Evolutionary conservation across 2,113 vertebrate species (phyloP).

Genomic region (Daubentonia madagascariensis): DNA sequence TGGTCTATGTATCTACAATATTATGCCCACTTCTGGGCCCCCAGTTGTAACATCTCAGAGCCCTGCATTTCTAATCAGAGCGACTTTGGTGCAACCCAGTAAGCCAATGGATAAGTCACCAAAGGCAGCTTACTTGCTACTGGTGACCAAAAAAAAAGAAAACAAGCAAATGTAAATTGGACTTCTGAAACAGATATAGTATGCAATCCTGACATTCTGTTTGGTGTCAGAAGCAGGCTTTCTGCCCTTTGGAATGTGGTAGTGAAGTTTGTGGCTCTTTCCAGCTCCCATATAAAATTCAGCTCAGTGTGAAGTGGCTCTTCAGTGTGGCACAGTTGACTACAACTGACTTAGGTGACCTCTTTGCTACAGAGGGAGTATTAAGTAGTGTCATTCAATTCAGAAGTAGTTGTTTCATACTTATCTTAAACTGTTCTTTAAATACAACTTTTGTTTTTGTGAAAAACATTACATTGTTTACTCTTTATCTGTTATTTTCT

Average conservation of each 20-base stretch:
- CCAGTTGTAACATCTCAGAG: neutral
- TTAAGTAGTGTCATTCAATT: neutral
- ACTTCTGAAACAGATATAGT: neutral
- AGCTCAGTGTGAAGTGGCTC: neutral
- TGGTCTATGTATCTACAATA: neutral
- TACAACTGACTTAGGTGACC: neutral
- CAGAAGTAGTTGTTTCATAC: neutral
- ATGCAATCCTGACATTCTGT: neutral
- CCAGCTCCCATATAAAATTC: neutral
- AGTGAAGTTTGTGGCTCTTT: neutral
- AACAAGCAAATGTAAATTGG: neutral
- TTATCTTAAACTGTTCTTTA: neutral
- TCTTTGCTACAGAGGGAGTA: neutral
- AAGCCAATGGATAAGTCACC: neutral
- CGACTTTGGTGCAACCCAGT: neutral
- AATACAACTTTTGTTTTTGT: neutral
- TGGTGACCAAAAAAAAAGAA: neutral
- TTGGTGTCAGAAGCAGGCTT: neutral
- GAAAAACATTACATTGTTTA: neutral
- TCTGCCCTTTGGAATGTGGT: neutral
- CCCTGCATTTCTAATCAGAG: neutral
- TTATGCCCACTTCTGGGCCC: neutral
- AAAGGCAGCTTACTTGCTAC: neutral
- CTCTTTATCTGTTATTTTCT: neutral
- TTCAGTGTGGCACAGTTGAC: neutral